Conservation (phyloP, 2,888 invertebrate genomes). For the Lasioglossum pauxillum region DNA sequence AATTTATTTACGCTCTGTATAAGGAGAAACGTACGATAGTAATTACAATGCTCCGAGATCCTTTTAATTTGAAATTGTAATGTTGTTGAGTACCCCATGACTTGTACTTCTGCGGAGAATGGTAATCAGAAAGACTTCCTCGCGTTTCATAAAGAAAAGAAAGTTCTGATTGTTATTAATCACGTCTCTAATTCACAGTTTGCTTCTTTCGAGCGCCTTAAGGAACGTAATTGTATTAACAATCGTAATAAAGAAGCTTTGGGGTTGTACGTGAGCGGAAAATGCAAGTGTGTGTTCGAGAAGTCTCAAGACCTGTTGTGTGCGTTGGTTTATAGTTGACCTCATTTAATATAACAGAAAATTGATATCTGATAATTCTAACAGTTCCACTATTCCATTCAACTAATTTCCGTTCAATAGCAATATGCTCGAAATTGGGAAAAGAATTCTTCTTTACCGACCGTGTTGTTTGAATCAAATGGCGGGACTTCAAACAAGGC, state of each 20-base stretch:
- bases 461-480: slow-evolving; percentile 9
- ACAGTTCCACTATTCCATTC: neutral
- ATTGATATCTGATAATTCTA: neutral
- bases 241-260: neutral
- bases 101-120: neutral
- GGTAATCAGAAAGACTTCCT: neutral
- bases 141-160: neutral
- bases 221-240: neutral
- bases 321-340: neutral
- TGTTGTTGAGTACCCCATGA: neutral
- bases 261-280: neutral
- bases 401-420: neutral
- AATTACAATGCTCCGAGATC: neutral
- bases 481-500: slow-evolving; percentile 22
- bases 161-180: neutral
- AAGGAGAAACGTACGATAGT: neutral
- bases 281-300: neutral
- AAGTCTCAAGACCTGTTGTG: neutral
- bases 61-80: neutral
- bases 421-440: neutral
- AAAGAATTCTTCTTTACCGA: slow-evolving; percentile 27
- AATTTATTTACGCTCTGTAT: neutral
- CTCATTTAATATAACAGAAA: neutral
- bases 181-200: neutral
- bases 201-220: neutral